phyloP scores from a whole-genome alignment of 2,113 vertebrate species.

The Burhinus bistriatus region DNA sequence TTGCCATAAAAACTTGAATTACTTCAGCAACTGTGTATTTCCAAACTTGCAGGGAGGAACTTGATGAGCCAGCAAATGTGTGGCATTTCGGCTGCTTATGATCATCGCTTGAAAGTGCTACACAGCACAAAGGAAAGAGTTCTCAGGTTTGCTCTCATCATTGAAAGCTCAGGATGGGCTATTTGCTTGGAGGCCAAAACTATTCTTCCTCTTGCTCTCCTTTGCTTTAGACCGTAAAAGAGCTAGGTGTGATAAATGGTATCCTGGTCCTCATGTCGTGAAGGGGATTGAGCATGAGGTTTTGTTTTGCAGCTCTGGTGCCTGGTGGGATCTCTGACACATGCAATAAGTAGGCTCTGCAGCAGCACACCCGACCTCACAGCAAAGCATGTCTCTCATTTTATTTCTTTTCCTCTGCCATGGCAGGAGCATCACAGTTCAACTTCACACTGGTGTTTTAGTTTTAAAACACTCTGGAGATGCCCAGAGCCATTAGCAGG shows the following conservation, averaged over 20 bases:
- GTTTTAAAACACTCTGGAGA: neutral
- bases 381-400: neutral
- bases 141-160: neutral
- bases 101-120: neutral
- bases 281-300: neutral
- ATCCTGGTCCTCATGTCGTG: neutral
- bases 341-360: neutral
- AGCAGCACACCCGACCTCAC: neutral
- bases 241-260: neutral
- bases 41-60: neutral
- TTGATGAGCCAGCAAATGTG: slow-evolving; percentile 26
- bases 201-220: neutral
- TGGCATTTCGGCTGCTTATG: neutral
- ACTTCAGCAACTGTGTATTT: neutral
- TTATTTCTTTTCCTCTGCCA: neutral
- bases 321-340: neutral
- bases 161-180: neutral
- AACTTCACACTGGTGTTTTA: neutral
- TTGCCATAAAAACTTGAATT: neutral
- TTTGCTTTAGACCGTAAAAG: neutral
- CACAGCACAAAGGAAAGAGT: neutral
- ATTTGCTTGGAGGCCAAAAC: slow-evolving; percentile 4
- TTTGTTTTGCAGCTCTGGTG: neutral
- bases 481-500: neutral
- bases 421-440: neutral